These are phyloP conservation scores for Hippolais icterina DNA, from an alignment of 2,113 vertebrate genomes.

Conservation along the genomic window DNA sequence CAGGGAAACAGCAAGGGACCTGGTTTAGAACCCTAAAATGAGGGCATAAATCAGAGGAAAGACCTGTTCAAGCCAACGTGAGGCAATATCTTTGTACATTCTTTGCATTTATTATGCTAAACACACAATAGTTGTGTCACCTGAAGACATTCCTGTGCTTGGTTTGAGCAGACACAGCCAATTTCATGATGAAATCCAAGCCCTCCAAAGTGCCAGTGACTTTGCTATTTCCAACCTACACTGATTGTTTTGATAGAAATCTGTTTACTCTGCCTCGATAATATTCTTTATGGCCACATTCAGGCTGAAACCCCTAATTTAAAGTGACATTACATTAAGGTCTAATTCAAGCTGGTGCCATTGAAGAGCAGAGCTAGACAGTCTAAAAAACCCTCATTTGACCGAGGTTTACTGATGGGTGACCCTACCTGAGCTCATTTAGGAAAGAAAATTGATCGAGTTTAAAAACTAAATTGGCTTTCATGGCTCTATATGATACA, in stretches of 20 bases:
- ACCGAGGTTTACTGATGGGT: conserved; percentile 40
- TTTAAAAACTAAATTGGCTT: conserved; percentile 43
- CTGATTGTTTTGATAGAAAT: conserved; percentile 41
- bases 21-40: neutral
- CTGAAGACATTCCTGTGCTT: neutral
- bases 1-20: neutral
- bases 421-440: conserved; percentile 41
- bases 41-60: neutral
- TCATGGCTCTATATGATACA: conserved; percentile 4
- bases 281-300: neutral
- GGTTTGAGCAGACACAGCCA: neutral
- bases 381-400: neutral
- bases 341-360: conserved; percentile 51
- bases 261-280: conserved; percentile 4
- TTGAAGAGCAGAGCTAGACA: conserved; percentile 33
- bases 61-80: neutral
- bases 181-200: neutral
- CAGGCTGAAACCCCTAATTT: conserved; percentile 12
- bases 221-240: neutral
- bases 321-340: conserved; percentile 39
- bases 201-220: neutral
- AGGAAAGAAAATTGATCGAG: conserved; percentile 35
- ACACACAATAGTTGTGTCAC: neutral
- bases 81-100: neutral
- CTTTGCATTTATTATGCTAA: neutral